Evolutionary conservation across 2,113 vertebrate species (phyloP), one percentile per base, ranked within the genome.

Genomic region (Eclectus roratus): DNA sequence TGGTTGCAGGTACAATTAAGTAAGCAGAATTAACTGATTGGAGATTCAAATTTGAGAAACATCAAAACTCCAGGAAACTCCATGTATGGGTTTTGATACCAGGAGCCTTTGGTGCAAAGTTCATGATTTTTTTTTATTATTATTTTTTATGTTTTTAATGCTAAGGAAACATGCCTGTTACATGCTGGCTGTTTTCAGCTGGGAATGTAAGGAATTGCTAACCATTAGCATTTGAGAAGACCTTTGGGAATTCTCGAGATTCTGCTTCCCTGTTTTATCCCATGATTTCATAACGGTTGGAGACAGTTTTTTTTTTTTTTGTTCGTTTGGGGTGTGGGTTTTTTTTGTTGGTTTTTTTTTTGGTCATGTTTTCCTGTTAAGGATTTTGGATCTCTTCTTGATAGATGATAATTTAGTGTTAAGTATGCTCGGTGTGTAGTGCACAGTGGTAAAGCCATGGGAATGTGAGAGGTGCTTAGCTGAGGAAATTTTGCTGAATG

Each of bases 281-380:
- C 3, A 1, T 52, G 33, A 60, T 50, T 82, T 91, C 19, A 4
- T 79, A 43, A 56, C 9, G 16, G 10, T 24, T 90, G 44, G 11
- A 69, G 37, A 66, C 23, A 49, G 9, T 60, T 10, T 33, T 7
- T 1, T 9, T 23, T 37, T 58, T 50, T n/a, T 24, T n/a, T 4
- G 4, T 14, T 15, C n/a, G 28, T 21, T 56, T n/a, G 29, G 11
- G 53, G 17, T 13, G 52, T 53, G 52, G 9, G 7, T 16, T 17
- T 17, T 52, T 17, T 6, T 24, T 53, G 15, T 43, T 15, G 43
- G 44, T n/a, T 58, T 58, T 55, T 11, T 31, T 53, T 53, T n/a
- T 56, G 1, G 5, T 1, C 17, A 1, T 39, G 6, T 81, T 74
- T n/a, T 13, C 70, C 9, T 13, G 0, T 28, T 46, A 63, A 88